These are phyloP conservation scores for Lagopus leucura DNA, from an alignment of 2,113 vertebrate species.

Conservation along the genomic window DNA sequence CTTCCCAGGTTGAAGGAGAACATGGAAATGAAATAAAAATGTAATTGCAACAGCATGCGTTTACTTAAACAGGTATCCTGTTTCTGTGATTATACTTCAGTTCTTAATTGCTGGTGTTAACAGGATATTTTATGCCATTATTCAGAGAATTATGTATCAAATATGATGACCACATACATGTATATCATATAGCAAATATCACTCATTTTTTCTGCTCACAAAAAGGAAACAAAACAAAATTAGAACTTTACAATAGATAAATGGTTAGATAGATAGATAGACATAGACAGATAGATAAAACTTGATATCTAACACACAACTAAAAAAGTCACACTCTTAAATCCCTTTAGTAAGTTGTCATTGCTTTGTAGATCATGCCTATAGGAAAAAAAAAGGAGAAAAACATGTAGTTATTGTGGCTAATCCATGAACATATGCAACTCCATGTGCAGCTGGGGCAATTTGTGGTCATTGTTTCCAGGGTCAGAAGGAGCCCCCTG, in stretches of 20 bases:
- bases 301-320: background rate
- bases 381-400: background rate
- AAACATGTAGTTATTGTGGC: background rate
- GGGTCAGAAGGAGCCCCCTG: background rate
- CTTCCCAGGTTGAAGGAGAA: background rate
- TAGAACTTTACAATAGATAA: background rate
- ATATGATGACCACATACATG: background rate
- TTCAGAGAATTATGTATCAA: background rate
- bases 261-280: background rate
- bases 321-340: background rate
- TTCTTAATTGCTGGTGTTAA: background rate
- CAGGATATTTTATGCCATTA: background rate
- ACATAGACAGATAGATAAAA: background rate
- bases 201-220: background rate
- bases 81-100: background rate
- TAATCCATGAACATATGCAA: background rate
- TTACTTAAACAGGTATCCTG: background rate
- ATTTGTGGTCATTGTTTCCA: background rate
- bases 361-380: background rate
- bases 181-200: background rate
- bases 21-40: background rate
- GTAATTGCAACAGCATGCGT: background rate
- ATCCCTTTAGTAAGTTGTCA: background rate
- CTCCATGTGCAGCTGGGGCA: background rate
- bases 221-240: background rate